phyloP scores from a whole-genome alignment of 2,888 invertebrate species.

The Lasius fuliginosus region DNA sequence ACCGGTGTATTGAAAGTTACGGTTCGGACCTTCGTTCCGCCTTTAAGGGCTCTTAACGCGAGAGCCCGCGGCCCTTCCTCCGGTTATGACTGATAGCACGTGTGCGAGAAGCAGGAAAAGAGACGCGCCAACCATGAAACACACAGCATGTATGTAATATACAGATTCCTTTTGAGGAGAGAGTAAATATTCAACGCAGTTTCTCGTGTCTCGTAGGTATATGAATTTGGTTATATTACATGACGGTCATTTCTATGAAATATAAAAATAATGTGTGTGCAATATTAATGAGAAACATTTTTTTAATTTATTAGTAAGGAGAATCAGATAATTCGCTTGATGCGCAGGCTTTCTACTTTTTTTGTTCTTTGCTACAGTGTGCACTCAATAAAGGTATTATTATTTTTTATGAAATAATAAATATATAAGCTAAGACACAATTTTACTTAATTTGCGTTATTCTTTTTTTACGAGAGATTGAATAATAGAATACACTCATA shows the following conservation, averaged over 20 bases:
- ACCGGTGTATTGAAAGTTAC: slow-evolving; percentile 28
- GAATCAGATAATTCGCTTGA: background rate
- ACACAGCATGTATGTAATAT: background rate
- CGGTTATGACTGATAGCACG: slow-evolving; percentile 19
- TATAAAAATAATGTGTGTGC: background rate
- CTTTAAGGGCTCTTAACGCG: slow-evolving; percentile 15
- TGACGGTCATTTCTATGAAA: background rate
- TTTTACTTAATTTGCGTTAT: background rate
- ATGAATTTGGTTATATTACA: background rate
- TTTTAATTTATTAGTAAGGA: background rate
- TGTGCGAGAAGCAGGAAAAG: background rate
- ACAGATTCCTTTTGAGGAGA: background rate
- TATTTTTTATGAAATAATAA: background rate
- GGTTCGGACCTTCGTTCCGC: background rate
- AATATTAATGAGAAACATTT: background rate
- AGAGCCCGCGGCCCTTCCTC: background rate
- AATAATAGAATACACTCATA: background rate
- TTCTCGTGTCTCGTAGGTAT: background rate
- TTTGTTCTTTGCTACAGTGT: background rate
- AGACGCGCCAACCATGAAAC: slow-evolving; percentile 8
- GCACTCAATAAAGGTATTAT: background rate
- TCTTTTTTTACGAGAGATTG: background rate
- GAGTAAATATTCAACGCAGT: background rate
- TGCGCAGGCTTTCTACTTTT: background rate
- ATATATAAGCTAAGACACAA: background rate